phyloP scores from a whole-genome alignment of 2,888 invertebrate genomes.

The Geotrupes spiniger region DNA sequence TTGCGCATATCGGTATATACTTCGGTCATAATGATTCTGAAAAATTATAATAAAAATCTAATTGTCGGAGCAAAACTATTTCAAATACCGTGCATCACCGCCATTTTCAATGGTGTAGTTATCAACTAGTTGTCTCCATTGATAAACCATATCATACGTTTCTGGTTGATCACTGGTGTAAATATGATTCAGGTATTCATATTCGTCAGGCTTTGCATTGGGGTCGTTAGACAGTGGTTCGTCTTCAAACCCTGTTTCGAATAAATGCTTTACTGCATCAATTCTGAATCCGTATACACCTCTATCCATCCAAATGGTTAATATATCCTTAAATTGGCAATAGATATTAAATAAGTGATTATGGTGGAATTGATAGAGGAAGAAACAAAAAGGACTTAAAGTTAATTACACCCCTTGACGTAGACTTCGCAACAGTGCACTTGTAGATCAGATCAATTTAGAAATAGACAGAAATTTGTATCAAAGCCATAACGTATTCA shows the following conservation, averaged over 20 bases:
- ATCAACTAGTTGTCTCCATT: constrained; percentile 63
- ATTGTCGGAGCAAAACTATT: no score
- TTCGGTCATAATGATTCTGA: constrained; percentile 75
- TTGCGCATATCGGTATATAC: constrained; percentile 62
- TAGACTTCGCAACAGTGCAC: no score
- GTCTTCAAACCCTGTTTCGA: constrained; percentile 46
- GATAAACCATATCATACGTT: constrained; percentile 63
- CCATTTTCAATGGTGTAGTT: constrained; percentile 50
- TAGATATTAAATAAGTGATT: no score
- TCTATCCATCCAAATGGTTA: constrained; percentile 76
- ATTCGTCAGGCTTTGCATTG: constrained; percentile 50
- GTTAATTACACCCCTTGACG: no score
- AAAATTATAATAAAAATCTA: no score
- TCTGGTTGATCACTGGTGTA: constrained; percentile 60
- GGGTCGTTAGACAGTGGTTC: constrained; percentile 44
- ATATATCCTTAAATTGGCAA: constrained; percentile 52
- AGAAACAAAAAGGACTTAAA: no score
- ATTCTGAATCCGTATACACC: constrained; percentile 86
- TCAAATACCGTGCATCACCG: constrained; percentile 43
- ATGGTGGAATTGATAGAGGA: no score
- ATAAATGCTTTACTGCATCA: constrained; percentile 63
- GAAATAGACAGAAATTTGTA: no score
- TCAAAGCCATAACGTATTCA: no score
- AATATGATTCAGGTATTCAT: constrained; percentile 60
- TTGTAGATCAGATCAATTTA: no score